Evolutionary conservation across 2,888 invertebrate genomes (phyloP), one percentile per base, ranked within the genome.

Genomic region (Mythimna vitellina): DNA sequence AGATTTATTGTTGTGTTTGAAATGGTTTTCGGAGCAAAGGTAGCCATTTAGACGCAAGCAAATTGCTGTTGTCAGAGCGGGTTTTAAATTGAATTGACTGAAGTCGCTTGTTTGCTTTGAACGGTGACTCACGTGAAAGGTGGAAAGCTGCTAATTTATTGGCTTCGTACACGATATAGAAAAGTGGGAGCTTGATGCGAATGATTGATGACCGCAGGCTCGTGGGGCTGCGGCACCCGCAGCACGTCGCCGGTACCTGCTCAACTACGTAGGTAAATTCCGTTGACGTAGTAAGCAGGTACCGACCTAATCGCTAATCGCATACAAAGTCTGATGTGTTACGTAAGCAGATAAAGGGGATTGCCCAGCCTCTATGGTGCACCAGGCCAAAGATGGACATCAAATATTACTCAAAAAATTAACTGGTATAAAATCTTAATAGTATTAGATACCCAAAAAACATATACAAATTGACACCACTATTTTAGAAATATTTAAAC

Each of bases 1-100:
- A 96, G 96, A 96, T 96, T 96, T 96, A 96, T 96, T 95, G 94
- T 95, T 94, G 93, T 95, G 94, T 95, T 95, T 94, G 93, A 94
- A 95, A 96, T 93, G 94, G 94, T 94, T 95, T 95, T 93, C 89
- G 92, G 92, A 92, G 94, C 93, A 92, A 94, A 95, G 95, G 95
- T 95, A 94, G 93, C 94, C 93, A 95, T 95, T 95, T 95, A 94
- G 93, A 91, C 91, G 92, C 86, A 88, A 89, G 92, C 90, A 95
- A 95, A 95, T 95, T 95, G 94, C 92, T 93, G 93, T 93, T 94
- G 94, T 94, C 95, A 90, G 92, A 92, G 90, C 89, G 88, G 90
- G 89, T 92, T 93, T 93, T 92, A 94, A 94, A 95, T 95, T 94
- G 94, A 95, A 95, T 95, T 94, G 94, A 93, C 92, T 93, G 87